Evolutionary conservation across 2,888 invertebrate genomes (phyloP).

Genomic region (Syrista parreyssii): DNA sequence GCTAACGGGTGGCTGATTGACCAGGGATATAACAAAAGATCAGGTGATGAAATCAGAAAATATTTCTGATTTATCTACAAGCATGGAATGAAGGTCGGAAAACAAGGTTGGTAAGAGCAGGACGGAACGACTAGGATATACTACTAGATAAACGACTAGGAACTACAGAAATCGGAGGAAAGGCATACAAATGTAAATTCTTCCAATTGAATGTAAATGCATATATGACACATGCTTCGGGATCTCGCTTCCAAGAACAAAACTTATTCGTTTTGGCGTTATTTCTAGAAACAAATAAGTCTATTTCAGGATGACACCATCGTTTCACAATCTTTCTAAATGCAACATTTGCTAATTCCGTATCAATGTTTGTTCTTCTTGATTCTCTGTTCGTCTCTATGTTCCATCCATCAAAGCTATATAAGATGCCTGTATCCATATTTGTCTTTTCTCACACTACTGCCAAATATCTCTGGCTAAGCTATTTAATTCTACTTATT

Average conservation of each 20-base stretch:
- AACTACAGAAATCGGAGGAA: too few species aligned
- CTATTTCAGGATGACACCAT: constrained; percentile 20
- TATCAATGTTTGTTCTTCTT: constrained; percentile 28
- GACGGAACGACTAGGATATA: too few species aligned
- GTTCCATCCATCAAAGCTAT: constrained; percentile 29
- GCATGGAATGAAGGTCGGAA: too few species aligned
- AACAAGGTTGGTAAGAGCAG: too few species aligned
- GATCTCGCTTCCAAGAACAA: too few species aligned
- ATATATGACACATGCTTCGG: too few species aligned
- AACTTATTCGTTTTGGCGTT: background rate
- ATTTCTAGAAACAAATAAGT: constrained; percentile 26
- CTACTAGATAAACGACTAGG: too few species aligned
- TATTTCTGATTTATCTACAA: too few species aligned
- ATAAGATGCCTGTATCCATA: constrained; percentile 34
- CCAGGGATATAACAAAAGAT: too few species aligned
- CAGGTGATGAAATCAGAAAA: too few species aligned
- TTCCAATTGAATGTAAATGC: too few species aligned
- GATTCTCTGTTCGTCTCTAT: constrained; percentile 38
- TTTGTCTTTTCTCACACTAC: constrained; percentile 29
- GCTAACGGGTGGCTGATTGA: constrained; percentile 2
- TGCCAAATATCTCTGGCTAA: constrained; percentile 34
- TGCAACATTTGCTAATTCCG: constrained; percentile 22
- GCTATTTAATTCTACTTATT: constrained; percentile 22
- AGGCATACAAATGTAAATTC: too few species aligned
- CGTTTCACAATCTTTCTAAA: constrained; percentile 13